phyloP scores from a whole-genome alignment of 2,888 invertebrate species.

The Drosophila austrosaltans region DNA sequence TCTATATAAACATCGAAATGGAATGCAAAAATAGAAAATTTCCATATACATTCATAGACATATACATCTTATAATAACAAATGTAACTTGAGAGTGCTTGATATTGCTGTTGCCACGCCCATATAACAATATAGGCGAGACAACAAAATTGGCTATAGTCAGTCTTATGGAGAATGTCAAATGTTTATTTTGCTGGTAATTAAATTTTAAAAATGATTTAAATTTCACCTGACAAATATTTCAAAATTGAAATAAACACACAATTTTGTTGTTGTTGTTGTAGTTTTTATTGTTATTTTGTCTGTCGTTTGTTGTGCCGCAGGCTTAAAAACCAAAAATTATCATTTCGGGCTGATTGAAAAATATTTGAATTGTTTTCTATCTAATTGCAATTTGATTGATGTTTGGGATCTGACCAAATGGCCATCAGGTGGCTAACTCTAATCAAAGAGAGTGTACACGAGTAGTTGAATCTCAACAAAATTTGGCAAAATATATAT shows the following conservation, averaged over 20 bases:
- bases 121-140: background rate
- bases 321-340: constrained; percentile 25
- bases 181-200: constrained; percentile 75
- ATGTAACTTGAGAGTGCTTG: background rate
- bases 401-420: constrained; percentile 51
- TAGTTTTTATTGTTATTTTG: too few relatives aligned
- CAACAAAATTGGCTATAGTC: background rate
- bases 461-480: background rate
- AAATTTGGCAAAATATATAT: too few relatives aligned
- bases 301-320: constrained; percentile 33
- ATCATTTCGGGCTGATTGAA: constrained; percentile 70
- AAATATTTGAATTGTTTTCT: constrained; percentile 59
- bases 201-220: constrained; percentile 79
- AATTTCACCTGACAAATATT: constrained; percentile 74
- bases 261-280: constrained; percentile 57
- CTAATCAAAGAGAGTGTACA: background rate
- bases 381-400: constrained; percentile 74
- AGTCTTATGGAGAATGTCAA: constrained; percentile 65
- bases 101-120: background rate
- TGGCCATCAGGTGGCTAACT: constrained; percentile 31
- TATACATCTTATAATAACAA: background rate
- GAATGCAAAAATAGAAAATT: too few relatives aligned
- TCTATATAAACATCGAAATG: too few relatives aligned
- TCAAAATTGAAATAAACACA: constrained; percentile 71
- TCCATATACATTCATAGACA: too few relatives aligned